These are phyloP conservation scores for Drosophila anceps DNA, from an alignment of 2,888 invertebrate genomes.

Conservation along the genomic window DNA sequence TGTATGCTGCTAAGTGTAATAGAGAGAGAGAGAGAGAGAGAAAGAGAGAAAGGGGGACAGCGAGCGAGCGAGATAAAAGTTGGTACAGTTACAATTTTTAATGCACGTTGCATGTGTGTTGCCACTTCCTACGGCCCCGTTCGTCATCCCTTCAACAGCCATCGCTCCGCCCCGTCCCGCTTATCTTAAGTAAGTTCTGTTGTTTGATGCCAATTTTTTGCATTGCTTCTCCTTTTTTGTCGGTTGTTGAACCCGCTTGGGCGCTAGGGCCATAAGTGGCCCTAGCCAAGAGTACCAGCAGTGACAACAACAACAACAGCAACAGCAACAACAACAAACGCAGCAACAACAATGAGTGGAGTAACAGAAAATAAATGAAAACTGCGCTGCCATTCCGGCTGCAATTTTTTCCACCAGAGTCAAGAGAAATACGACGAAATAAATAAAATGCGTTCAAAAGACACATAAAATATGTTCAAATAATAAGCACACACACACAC, in stretches of 20 bases:
- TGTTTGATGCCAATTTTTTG: conserved; percentile 81
- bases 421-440: conserved; percentile 76
- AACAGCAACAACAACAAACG: conserved; percentile 22
- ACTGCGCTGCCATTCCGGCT: conserved; percentile 53
- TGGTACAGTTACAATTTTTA: conserved; percentile 80
- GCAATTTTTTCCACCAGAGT: conserved; percentile 59
- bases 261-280: conserved; percentile 74
- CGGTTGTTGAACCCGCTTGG: conserved; percentile 76
- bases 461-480: conserved; percentile 65
- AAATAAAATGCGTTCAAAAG: conserved; percentile 72
- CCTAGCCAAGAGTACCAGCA: conserved; percentile 51
- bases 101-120: conserved; percentile 75
- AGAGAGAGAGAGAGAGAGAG: conserved; percentile 9
- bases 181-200: conserved; percentile 76
- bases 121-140: conserved; percentile 25
- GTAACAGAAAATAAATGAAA: conserved; percentile 77
- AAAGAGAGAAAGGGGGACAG: neutral
- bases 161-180: conserved; percentile 10
- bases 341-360: conserved; percentile 35
- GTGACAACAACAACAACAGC: conserved; percentile 9
- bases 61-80: conserved; percentile 32
- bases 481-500: conserved; percentile 38
- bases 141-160: conserved; percentile 20
- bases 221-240: conserved; percentile 68
- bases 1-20: conserved; percentile 6